A percentile compares a stretch with the other conserved stretches of the same genome.
These are phyloP conservation scores for Pelvicachromis taeniatus DNA, from an alignment of 2,113 vertebrate species.

Conservation along the genomic window DNA sequence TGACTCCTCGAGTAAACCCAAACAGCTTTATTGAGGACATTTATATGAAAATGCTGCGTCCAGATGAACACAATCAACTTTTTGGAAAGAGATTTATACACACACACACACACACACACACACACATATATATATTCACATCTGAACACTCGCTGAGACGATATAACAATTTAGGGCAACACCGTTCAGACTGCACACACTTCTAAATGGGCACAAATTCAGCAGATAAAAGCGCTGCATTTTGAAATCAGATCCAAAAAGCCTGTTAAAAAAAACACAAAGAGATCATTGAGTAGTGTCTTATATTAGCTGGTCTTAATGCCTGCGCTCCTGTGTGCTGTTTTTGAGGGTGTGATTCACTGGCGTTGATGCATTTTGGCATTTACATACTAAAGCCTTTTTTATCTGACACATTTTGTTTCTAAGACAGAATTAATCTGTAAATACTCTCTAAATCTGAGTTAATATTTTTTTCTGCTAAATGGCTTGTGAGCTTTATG, in stretches of 20 bases:
- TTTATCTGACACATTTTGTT: slow-evolving; percentile 22
- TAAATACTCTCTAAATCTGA: neutral
- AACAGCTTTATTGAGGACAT: slow-evolving; percentile 1
- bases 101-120: too few species aligned
- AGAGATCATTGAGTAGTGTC: slow-evolving; percentile 26
- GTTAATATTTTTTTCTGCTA: neutral
- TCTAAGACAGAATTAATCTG: slow-evolving; percentile 26
- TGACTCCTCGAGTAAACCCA: slow-evolving; percentile 2
- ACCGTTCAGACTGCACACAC: neutral
- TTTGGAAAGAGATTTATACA: neutral
- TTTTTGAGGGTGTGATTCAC: slow-evolving; percentile 36
- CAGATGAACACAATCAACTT: neutral
- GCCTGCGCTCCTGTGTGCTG: slow-evolving; percentile 26
- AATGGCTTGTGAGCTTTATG: neutral
- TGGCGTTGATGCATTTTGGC: slow-evolving; percentile 29
- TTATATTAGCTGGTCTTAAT: slow-evolving; percentile 48
- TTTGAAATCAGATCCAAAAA: slow-evolving; percentile 16
- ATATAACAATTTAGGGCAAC: neutral
- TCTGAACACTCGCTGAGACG: neutral
- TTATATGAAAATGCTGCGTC: neutral
- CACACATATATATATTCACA: neutral
- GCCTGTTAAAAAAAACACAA: slow-evolving; percentile 4
- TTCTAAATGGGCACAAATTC: neutral
- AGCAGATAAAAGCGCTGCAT: neutral
- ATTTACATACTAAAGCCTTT: slow-evolving; percentile 13